Evolutionary conservation across 92 coral and sea anemone genomes (phyloP), one percentile per base, ranked within the genome.

Genomic region (Epizoanthus scotinus): DNA sequence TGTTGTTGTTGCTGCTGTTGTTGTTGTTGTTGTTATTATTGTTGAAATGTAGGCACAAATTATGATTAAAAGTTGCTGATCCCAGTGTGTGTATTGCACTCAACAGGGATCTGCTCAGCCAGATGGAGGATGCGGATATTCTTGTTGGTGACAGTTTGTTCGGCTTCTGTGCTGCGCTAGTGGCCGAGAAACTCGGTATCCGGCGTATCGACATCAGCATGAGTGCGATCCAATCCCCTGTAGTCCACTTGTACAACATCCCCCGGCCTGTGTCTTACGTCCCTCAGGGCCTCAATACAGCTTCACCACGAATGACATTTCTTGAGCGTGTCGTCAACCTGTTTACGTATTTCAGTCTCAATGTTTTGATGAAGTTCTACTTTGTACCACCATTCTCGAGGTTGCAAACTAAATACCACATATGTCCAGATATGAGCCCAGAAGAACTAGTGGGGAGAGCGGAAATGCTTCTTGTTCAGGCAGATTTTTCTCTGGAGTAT

Each of bases 401-500:
- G 12, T n/a, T 91, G 14, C 86, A 78, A 70, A 18, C 53, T 13
- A 85, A 78, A 63, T 91, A 87, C 82, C 82, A 82, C 79, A 91
- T 91, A 47, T 75, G 56, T 29, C 89, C 87, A 8, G 91, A 85
- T 64, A 82, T 54, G 55, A 78, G 83, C 27, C 82, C 82, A 25
- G 28, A 44, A 31, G 89, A 73, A 10, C 73, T 84, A 17, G 17
- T 87, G 1, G 77, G 70, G 8, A 84, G 85, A n/a, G 86, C 78
- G 34, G 94, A 91, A 65, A 58, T 91, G 78, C 29, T 84, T 29
- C 61, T 91, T 1, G 62, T 71, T 21, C 67, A 70, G 24, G 85
- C 94, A 21, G 91, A 91, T 71, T 85, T 82, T 77, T 89, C 91
- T 17, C 34, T 91, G 82, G 89, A 91, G 38, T 84, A 85, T 57